Evolutionary conservation across 2,113 vertebrate species (phyloP), one percentile per base, ranked within the genome.

Genomic region (Fregetta grallaria): DNA sequence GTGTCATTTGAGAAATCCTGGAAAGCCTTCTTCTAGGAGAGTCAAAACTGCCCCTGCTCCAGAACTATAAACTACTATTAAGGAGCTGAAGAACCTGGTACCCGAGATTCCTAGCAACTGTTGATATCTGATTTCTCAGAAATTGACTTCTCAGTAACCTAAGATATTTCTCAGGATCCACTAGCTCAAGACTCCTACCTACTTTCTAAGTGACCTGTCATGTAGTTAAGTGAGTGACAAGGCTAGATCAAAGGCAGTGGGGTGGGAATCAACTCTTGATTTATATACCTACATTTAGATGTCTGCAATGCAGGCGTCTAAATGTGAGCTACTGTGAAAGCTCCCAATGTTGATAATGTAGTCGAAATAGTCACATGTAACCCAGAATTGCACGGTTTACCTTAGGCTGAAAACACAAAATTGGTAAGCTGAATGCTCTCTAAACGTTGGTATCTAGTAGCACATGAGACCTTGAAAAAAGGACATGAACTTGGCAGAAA

Each of bases 291-390:
- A 3, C 15, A 11, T 77, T 86, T 76, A 45, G 40, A 44, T 16
- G 29, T 49, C 56, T 55, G 23, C 34, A 81, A 77, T n/a, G 21
- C 6, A 25, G 12, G 7, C 4, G 9, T 30, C 27, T 50, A 68
- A 87, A 68, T 58, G 7, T 29, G 34, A 86, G 22, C 16, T 53
- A 36, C 19, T 66, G 29, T 30, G 7, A 50, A 66, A 18, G 6
- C 5, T 34, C 8, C 5, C 13, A 63, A 23, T 22, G 30, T 29
- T 89, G 36, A 10, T 17, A 56, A 7, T 23, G 25, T 5, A 23
- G 27, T 29, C 0, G 0, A 68, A 56, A 63, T 10, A 58, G 11
- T 22, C 19, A 6, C 9, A 49, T 13, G 21, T 34, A 44, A 49
- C 7, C 32, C 38, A 42, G 16, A 70, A 14, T 18, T 70, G 13